Percentiles rank a stretch among this genome's conserved stretches.
Conservation (phyloP, 2,113 vertebrate genomes). For the Heteronetta atricapilla region DNA sequence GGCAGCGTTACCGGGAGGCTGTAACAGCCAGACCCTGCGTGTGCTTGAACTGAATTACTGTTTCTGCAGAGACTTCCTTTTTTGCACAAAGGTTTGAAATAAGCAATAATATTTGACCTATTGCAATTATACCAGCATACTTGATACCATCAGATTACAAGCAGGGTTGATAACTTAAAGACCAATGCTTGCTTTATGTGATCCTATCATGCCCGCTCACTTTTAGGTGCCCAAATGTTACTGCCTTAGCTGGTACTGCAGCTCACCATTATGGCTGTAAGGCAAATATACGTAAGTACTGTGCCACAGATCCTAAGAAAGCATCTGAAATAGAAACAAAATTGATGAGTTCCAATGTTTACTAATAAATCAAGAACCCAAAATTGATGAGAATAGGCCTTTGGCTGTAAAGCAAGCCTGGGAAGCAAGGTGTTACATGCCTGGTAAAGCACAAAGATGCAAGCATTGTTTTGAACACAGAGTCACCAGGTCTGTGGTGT, state of each 20-base stretch:
- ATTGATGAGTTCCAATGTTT: not conserved
- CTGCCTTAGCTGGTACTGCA: fast-evolving
- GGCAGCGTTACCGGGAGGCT: fast-evolving
- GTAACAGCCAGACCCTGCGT: not conserved
- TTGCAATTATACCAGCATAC: not conserved
- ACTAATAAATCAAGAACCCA: not conserved
- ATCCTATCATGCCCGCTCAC: fast-evolving
- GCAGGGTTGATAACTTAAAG: not conserved
- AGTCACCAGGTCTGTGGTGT: not conserved
- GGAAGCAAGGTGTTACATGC: not conserved
- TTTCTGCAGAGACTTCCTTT: not conserved
- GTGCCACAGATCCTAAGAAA: not conserved
- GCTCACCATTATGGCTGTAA: not conserved
- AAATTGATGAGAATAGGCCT: fast-evolving
- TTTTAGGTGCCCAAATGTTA: not conserved
- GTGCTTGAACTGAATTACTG: not conserved
- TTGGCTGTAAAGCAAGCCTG: not conserved
- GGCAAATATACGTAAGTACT: not conserved
- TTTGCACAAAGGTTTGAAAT: not conserved
- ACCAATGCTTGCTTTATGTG: not conserved
- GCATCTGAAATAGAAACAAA: not conserved
- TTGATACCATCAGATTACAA: not conserved
- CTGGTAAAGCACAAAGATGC: not conserved
- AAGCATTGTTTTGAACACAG: not conserved
- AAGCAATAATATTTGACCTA: not conserved